Percentiles rank a stretch among this genome's conserved stretches.
Evolutionary conservation across 1,140 invertebrate species (phyloP).

Genomic region (Chironomus striatipennis): DNA sequence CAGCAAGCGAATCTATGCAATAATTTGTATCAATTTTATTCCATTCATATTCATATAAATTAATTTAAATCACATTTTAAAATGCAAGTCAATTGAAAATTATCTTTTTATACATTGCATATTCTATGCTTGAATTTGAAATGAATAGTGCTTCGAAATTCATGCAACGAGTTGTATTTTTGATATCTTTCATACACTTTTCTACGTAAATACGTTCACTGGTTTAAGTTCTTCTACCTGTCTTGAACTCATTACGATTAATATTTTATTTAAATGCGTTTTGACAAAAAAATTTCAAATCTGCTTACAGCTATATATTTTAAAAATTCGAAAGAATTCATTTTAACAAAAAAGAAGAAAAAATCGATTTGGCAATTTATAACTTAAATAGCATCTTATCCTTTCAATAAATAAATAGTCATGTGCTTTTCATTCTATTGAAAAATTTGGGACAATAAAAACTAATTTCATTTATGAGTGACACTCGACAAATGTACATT

Average conservation of each 20-base stretch:
- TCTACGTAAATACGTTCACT: no score
- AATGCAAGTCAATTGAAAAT: conserved; percentile 8
- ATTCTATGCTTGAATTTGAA: neutral
- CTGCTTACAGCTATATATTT: neutral
- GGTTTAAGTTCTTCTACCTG: no score
- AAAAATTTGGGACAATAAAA: conserved; percentile 9
- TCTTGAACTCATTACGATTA: no score
- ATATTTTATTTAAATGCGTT: no score
- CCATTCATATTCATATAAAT: conserved; percentile 2
- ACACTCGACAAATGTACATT: conserved; percentile 4
- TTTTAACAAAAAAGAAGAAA: neutral
- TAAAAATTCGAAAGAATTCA: neutral
- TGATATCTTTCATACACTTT: no score
- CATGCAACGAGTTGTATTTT: no score
- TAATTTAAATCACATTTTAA: neutral
- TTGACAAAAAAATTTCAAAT: no score
- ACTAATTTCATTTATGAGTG: conserved; percentile 14
- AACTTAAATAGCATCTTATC: no score
- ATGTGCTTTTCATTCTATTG: neutral
- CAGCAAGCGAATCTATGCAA: neutral
- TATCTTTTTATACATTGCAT: neutral
- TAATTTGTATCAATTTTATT: conserved; percentile 10
- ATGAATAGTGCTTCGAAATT: no score
- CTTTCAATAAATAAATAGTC: neutral
- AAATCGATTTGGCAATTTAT: no score